A percentile compares a stretch with the other conserved stretches of the same genome.
Evolutionary conservation across 2,113 vertebrate species (phyloP).

Genomic region (Tretioscincus oriximinensis): DNA sequence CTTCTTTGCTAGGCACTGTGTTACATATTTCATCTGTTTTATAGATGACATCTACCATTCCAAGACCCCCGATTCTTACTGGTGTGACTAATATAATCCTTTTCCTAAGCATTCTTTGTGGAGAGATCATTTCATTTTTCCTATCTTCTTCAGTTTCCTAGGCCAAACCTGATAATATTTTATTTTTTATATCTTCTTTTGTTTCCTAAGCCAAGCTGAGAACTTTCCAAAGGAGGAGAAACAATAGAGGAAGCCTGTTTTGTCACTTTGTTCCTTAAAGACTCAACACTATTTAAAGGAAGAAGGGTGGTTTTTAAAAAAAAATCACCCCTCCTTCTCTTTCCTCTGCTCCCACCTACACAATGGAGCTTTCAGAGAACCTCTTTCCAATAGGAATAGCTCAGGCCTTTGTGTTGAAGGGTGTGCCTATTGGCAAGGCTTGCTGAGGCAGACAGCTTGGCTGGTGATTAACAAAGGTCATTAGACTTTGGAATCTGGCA

Average conservation of each 20-base stretch:
- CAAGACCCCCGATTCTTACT: too few relatives aligned
- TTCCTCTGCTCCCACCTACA: constrained; percentile 55
- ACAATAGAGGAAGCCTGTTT: constrained; percentile 58
- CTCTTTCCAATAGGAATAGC: constrained; percentile 86
- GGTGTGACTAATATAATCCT: too few relatives aligned
- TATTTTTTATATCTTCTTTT: constrained; percentile 21
- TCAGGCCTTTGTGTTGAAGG: constrained; percentile 89
- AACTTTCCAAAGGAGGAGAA: constrained; percentile 53
- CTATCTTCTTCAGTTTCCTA: constrained; percentile 31
- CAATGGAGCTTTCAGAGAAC: constrained; percentile 84
- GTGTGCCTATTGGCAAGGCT: constrained; percentile 91
- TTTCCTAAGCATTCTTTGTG: constrained; percentile 9
- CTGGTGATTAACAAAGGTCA: constrained; percentile 99
- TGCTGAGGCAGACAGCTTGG: constrained; percentile 89
- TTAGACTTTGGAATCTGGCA: constrained; percentile 99
- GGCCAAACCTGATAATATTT: constrained; percentile 17
- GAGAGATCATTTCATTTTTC: not conserved
- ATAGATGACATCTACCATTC: too few relatives aligned
- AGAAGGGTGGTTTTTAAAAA: constrained; percentile 34
- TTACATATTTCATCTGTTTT: constrained; percentile 39
- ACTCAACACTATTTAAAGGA: constrained; percentile 59
- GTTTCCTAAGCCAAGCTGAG: constrained; percentile 41
- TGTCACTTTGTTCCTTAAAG: constrained; percentile 63
- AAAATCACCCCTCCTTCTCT: constrained; percentile 48
- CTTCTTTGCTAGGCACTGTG: constrained; percentile 50